These are phyloP conservation scores for Polypterus senegalus DNA, from an alignment of 2,113 vertebrate species.

Conservation along the genomic window DNA sequence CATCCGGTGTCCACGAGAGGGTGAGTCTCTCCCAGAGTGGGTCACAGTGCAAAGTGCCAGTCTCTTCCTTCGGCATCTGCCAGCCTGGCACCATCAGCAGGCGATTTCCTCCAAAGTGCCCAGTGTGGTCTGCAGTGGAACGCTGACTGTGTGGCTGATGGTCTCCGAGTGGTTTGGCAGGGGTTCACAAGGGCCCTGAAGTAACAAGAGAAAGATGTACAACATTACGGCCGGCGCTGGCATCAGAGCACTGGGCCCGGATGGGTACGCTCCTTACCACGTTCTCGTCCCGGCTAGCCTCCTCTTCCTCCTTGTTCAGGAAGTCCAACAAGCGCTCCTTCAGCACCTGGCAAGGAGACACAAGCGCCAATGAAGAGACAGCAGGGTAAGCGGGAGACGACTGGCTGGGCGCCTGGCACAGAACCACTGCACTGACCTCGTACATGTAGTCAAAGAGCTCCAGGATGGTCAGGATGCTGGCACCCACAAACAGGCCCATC, in stretches of 20 bases:
- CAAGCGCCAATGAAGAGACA: too few relatives aligned
- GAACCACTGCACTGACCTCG: slow-evolving; percentile 58
- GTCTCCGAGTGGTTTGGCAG: slow-evolving; percentile 88
- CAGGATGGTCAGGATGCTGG: slow-evolving; percentile 93
- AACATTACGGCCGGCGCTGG: too few relatives aligned
- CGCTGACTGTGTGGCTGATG: slow-evolving; percentile 90
- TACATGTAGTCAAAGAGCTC: slow-evolving; percentile 97
- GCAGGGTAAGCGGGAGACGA: too few relatives aligned
- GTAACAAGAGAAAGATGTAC: not conserved
- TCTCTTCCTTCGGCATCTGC: too few relatives aligned
- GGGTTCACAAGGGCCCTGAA: slow-evolving; percentile 84
- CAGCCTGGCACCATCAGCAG: slow-evolving; percentile 58
- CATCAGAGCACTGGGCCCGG: too few relatives aligned
- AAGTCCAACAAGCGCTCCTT: slow-evolving; percentile 85
- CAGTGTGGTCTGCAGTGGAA: slow-evolving; percentile 84
- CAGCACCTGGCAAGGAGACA: slow-evolving; percentile 59
- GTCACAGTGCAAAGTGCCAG: too few relatives aligned
- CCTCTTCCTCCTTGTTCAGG: slow-evolving; percentile 83
- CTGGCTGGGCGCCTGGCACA: not conserved
- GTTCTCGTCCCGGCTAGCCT: slow-evolving; percentile 83
- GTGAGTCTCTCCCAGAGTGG: too few relatives aligned
- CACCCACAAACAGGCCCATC: slow-evolving; percentile 96
- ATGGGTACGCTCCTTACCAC: slow-evolving; percentile 56
- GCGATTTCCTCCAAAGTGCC: slow-evolving; percentile 90
- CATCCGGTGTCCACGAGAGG: too few relatives aligned